A percentile compares a stretch with the other conserved stretches of the same genome.
Conservation (phyloP, 2,113 vertebrate species). For the Verasper variegatus region DNA sequence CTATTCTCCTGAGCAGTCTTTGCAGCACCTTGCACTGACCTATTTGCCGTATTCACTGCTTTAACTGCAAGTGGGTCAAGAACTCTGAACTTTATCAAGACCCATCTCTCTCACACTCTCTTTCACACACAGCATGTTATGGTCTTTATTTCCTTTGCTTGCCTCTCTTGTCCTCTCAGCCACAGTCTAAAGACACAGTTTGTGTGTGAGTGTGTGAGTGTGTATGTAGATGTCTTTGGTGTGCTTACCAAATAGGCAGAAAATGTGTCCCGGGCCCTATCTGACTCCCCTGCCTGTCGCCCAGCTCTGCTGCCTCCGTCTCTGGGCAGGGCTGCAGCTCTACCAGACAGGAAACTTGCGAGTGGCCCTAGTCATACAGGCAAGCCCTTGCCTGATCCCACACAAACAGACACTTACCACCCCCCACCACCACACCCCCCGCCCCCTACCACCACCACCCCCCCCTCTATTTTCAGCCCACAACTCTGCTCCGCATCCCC, state of each 20-base stretch:
- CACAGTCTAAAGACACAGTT: slow-evolving; percentile 65
- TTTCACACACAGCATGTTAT: slow-evolving; percentile 56
- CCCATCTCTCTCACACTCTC: slow-evolving; percentile 51
- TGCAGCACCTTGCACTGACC: slow-evolving; percentile 70
- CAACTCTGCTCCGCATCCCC: slow-evolving; percentile 80
- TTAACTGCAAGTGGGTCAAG: slow-evolving; percentile 83
- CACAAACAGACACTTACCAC: slow-evolving; percentile 84
- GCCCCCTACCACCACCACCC: slow-evolving; percentile 33
- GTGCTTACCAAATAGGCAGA: slow-evolving; percentile 80
- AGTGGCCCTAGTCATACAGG: slow-evolving; percentile 84
- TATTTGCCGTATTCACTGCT: slow-evolving; percentile 68
- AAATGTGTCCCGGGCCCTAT: slow-evolving; percentile 70
- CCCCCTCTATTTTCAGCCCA: slow-evolving; percentile 84
- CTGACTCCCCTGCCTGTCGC: slow-evolving; percentile 73
- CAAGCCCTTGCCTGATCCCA: slow-evolving; percentile 88
- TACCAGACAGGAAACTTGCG: slow-evolving; percentile 84
- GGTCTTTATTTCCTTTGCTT: slow-evolving; percentile 64
- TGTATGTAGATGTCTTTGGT: slow-evolving; percentile 37
- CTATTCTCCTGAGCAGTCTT: slow-evolving; percentile 45
- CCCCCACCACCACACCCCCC: slow-evolving; percentile 52
- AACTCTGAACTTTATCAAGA: slow-evolving; percentile 78
- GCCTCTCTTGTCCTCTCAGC: slow-evolving; percentile 59
- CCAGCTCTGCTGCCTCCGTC: slow-evolving; percentile 78
- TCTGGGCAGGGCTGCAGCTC: slow-evolving; percentile 80
- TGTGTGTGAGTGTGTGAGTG: slow-evolving; percentile 33